Evolutionary conservation across 2,113 vertebrate species (phyloP).

Genomic region (Camelus bactrianus): DNA sequence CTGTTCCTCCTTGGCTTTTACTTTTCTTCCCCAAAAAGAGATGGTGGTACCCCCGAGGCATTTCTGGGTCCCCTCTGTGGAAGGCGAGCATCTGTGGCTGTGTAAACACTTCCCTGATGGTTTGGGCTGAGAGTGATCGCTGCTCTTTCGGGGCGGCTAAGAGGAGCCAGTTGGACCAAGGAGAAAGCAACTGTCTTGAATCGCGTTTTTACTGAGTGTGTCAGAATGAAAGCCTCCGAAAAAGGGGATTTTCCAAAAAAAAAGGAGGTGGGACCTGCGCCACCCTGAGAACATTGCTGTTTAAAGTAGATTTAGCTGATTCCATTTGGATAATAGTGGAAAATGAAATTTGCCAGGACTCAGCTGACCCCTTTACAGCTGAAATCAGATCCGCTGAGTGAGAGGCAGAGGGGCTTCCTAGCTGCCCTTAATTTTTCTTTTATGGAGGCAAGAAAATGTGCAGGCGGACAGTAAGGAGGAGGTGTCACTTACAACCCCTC

Average conservation of each 20-base stretch:
- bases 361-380: background rate
- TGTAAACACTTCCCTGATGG: background rate
- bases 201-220: background rate
- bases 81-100: background rate
- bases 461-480: background rate
- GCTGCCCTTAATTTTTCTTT: background rate
- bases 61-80: background rate
- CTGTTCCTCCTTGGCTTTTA: too few relatives aligned
- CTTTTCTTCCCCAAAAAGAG: background rate
- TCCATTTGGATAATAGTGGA: background rate
- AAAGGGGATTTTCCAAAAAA: background rate
- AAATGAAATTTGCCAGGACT: background rate
- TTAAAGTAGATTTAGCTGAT: background rate
- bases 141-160: rapidly evolving
- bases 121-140: background rate
- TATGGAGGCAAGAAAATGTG: background rate
- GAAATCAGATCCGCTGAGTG: background rate
- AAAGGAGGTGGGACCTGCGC: background rate
- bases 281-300: background rate
- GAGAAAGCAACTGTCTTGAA: background rate
- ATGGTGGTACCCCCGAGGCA: background rate
- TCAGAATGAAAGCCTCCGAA: background rate
- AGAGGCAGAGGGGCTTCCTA: rapidly evolving
- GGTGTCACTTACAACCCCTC: rapidly evolving
- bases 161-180: background rate